Evolutionary conservation across 2,888 invertebrate genomes (phyloP).

Genomic region (Agonopterix alstromeriana): DNA sequence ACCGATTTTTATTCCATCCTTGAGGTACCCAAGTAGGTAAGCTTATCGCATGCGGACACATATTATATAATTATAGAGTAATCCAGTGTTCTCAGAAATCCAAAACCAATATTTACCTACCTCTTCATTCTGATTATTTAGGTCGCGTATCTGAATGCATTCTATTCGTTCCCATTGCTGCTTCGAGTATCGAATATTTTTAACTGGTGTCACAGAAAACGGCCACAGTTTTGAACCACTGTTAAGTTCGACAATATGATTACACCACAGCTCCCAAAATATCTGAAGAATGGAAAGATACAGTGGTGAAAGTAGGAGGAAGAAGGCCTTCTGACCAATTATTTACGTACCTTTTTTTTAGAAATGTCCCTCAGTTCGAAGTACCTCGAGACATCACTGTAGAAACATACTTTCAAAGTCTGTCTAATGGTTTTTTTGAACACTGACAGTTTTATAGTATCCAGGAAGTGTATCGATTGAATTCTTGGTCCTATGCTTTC

Average conservation of each 20-base stretch:
- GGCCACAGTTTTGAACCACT: conserved; percentile 18
- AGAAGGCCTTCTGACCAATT: neutral
- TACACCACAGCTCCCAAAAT: conserved; percentile 79
- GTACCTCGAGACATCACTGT: conserved; percentile 69
- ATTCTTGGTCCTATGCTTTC: too few relatives aligned
- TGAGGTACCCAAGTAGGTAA: too few relatives aligned
- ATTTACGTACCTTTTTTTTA: conserved; percentile 63
- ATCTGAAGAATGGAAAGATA: conserved; percentile 37
- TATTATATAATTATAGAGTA: too few relatives aligned
- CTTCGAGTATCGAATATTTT: too few relatives aligned
- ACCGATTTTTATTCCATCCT: too few relatives aligned
- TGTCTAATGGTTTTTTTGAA: conserved; percentile 77
- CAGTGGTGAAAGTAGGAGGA: too few relatives aligned
- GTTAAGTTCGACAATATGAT: conserved; percentile 56
- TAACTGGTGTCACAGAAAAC: conserved; percentile 3
- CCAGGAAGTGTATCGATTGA: too few relatives aligned
- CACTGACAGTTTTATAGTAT: conserved; percentile 35
- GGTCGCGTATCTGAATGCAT: neutral
- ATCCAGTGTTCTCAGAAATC: too few relatives aligned
- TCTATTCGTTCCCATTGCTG: neutral
- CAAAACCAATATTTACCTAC: neutral
- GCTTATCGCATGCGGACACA: too few relatives aligned
- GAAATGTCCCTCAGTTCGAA: conserved; percentile 81
- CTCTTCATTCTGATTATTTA: neutral
- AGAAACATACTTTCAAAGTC: conserved; percentile 77